Base-by-base conservation (phyloP, 2,888 invertebrate genomes). In the Spisula subtruncata region DNA sequence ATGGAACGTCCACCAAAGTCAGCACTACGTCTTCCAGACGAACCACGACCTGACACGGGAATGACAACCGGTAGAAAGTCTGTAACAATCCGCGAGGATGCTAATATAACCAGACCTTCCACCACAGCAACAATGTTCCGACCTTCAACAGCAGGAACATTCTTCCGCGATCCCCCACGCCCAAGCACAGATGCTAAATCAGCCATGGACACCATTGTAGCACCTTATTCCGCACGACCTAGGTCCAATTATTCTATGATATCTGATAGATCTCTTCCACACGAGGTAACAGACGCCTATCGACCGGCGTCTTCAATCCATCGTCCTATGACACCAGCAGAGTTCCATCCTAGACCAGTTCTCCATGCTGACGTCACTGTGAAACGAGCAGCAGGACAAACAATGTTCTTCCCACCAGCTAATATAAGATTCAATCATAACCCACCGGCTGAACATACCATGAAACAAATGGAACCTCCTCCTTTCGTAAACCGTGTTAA, bases 51-150 rank as follows among this genome's bases (percentile, higher is more conserved):
- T 5, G 85, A 85, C 35, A 85, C 85, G 1, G 82, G 71, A 5
- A 66, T 86, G 71, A 81, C 79, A 18, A 81, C 79, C 20, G 89
- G 87, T 35, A 85, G 89, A 20, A 89, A 91, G 51, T 89, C 89
- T 6, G 91, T 91, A 0, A 91, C 87, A 32, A 89, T 91, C 35
- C 75, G 84, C 51, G 89, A 89, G 25, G 89, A 89, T n/a, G 83
- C 51, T 6, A 87, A 85, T 71, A 60, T 56, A 32, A 87, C 84
- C 1, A 60, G 91, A 46, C 89, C 89, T 20, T 75, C 87, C 10
- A 91, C 89, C 41, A 48, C 87, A 14, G 82, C 82, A 51, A 87
- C 87, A 32, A 18, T 32, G 12, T 29, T 81, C n/a, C 18, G 86
- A 46, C 86, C 86, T 35, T 56, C 86, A 18, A 85, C 85, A 1